Evolutionary conservation across 1,140 invertebrate species (phyloP), one percentile per base, ranked within the genome.

Genomic region (Ditylenchus dipsaci): DNA sequence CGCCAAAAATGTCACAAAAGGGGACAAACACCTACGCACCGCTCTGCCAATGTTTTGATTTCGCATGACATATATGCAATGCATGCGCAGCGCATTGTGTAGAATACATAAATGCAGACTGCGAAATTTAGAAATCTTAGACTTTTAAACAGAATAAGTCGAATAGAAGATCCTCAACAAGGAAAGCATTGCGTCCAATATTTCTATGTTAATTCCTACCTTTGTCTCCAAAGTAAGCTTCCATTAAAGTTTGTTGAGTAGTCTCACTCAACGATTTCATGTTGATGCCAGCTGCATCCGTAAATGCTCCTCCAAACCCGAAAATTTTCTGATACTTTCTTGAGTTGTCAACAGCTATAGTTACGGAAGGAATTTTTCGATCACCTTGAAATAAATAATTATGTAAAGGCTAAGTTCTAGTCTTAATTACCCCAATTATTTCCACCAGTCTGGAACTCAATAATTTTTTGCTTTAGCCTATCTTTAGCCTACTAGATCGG

Each of bases 241-340:
- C 49, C 49, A 53, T 53, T 8, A 53, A 15, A 21, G 23, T 26
- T 17, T 53, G 1, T 53, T 53, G 49, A 3, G 49, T 26, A 17
- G 49, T 26, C n/a, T 53, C 23, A 19, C 60, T 64, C 15, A 81
- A 53, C 1, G 15, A 38, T 33, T 71, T 62, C 15, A 81, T 53
- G 59, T 86, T 86, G 13, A 85, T 83, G 21, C 83, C 84, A 57
- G 84, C 80, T 29, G 85, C 78, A 78, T 86, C 85, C 7, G 85
- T 86, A 59, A 86, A 84, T 0, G 85, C 85, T n/a, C 84, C 85
- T 27, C 85, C 68, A 78, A 86, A 86, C 17, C 85, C 85, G 60
- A 82, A 68, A 17, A 86, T 80, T 21, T 66, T 80, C 74, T 86
- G 80, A 17, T 7, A 53, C 15, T 53, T 19, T 53, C 15, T 19